phyloP scores from a whole-genome alignment of 2,797 vertebrate species.

The Phylloscopus collybita region DNA sequence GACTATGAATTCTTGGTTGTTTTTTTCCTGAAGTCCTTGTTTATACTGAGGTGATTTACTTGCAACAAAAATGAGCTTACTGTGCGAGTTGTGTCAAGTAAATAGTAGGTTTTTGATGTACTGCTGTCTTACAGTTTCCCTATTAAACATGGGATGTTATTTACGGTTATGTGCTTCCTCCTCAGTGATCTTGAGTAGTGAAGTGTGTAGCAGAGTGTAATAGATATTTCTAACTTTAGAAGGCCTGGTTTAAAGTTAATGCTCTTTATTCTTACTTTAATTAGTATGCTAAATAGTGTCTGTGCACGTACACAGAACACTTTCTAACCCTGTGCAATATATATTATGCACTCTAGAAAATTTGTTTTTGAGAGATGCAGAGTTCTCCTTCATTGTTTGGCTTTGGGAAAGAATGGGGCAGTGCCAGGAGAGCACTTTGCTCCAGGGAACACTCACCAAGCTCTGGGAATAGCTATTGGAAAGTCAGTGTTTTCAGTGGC shows the following conservation, averaged over 20 bases:
- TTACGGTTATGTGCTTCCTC: constrained; percentile 41
- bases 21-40: constrained; percentile 56
- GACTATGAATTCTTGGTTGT: constrained; percentile 64
- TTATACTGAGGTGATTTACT: constrained; percentile 67
- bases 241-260: constrained; percentile 20
- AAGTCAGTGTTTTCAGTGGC: background rate
- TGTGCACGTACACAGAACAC: background rate
- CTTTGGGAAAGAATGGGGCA: background rate
- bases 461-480: background rate
- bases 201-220: background rate
- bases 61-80: constrained; percentile 58
- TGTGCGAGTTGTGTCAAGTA: constrained; percentile 33
- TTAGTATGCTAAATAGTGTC: background rate
- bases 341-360: too few species aligned
- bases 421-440: background rate
- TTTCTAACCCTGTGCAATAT: background rate
- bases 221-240: constrained; percentile 36
- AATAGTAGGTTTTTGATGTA: constrained; percentile 56
- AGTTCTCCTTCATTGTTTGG: background rate
- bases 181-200: constrained; percentile 47
- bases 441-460: background rate
- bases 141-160: constrained; percentile 50
- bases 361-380: background rate
- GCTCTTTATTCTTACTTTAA: background rate
- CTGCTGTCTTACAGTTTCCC: constrained; percentile 43